phyloP scores from a whole-genome alignment of 2,888 invertebrate species.

The Embidobia sp. region DNA sequence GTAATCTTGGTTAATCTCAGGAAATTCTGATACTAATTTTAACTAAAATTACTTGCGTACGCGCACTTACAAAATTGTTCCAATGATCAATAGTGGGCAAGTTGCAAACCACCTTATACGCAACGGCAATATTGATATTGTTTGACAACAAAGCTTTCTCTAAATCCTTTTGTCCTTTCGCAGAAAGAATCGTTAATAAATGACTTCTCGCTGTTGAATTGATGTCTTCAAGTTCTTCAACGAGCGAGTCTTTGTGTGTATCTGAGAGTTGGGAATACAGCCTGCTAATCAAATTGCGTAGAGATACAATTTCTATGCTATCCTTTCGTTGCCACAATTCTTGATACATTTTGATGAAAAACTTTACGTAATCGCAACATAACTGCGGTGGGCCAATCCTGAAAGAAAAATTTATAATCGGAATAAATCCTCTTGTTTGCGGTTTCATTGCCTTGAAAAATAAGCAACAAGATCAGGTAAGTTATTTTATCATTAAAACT shows the following conservation, averaged over 20 bases:
- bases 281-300: constrained; percentile 72
- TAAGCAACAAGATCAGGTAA: no score
- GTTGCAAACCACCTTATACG: constrained; percentile 66
- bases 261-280: constrained; percentile 72
- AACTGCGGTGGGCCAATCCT: constrained; percentile 73
- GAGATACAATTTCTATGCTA: constrained; percentile 69
- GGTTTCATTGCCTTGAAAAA: no score
- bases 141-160: constrained; percentile 49
- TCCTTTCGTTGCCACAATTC: constrained; percentile 67
- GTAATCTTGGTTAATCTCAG: no score
- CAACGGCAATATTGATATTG: constrained; percentile 24
- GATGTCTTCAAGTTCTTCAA: constrained; percentile 62
- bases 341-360: constrained; percentile 71
- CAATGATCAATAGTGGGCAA: constrained; percentile 72
- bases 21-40: no score
- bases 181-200: constrained; percentile 57
- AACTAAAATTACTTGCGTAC: no score
- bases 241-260: constrained; percentile 66
- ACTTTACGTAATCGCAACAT: constrained; percentile 72
- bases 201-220: constrained; percentile 58
- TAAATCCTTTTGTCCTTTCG: constrained; percentile 63
- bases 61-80: constrained; percentile 69
- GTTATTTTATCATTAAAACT: no score
- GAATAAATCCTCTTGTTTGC: no score
- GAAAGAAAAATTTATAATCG: constrained; percentile 50